Evolutionary conservation across 2,888 invertebrate genomes (phyloP).

Genomic region (Xylocampa areola): DNA sequence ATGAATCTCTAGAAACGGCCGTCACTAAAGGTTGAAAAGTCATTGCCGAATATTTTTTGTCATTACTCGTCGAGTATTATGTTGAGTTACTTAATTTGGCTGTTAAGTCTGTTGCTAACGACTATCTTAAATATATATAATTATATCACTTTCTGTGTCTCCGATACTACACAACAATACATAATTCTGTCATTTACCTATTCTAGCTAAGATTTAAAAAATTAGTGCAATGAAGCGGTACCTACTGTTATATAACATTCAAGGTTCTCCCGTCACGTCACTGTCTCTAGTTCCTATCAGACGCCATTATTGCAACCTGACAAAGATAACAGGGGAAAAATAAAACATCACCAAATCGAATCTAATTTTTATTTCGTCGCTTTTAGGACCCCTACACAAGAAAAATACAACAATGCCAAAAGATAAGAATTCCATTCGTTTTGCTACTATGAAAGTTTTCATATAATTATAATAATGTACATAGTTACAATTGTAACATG

Average conservation of each 20-base stretch:
- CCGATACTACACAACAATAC: too few relatives aligned
- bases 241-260: too few relatives aligned
- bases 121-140: too few relatives aligned
- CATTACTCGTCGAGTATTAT: conserved; percentile 14
- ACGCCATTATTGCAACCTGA: too few relatives aligned
- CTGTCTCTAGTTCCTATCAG: too few relatives aligned
- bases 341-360: conserved; percentile 69
- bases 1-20: conserved; percentile 9
- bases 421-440: conserved; percentile 63
- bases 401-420: conserved; percentile 80
- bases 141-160: too few relatives aligned
- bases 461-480: conserved; percentile 49
- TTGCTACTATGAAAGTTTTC: conserved; percentile 53
- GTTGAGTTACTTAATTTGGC: conserved; percentile 8
- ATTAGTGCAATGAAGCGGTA: too few relatives aligned
- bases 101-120: not conserved
- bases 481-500: conserved; percentile 44
- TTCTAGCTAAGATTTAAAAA: too few relatives aligned
- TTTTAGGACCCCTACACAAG: conserved; percentile 81
- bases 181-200: too few relatives aligned
- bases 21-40: conserved; percentile 25
- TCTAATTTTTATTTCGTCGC: conserved; percentile 85
- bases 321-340: conserved; percentile 3
- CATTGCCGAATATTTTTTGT: conserved; percentile 30
- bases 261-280: too few relatives aligned